phyloP scores from a whole-genome alignment of 1,140 invertebrate genomes.

The Orchestia grillus region DNA sequence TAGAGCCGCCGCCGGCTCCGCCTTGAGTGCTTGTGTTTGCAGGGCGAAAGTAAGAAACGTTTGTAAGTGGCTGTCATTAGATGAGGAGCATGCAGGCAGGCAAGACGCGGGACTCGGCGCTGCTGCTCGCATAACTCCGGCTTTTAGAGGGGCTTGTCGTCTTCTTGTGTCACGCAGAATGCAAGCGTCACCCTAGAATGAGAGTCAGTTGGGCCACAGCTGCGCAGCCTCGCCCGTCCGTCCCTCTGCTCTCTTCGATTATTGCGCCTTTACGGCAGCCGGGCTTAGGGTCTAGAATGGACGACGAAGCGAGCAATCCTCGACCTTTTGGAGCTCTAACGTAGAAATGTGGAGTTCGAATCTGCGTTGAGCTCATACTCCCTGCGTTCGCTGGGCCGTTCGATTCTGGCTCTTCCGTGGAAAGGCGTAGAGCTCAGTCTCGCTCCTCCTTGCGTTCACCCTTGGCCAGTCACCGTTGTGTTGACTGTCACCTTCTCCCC shows the following conservation, averaged over 20 bases:
- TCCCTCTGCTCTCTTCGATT: not conserved
- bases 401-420: not conserved
- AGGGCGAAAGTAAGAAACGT: constrained; percentile 46
- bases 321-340: not conserved
- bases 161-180: constrained; percentile 33
- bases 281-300: not conserved
- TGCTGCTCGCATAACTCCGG: constrained; percentile 43
- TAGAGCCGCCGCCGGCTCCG: not conserved
- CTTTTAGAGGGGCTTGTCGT: constrained; percentile 45
- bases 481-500: constrained; percentile 54
- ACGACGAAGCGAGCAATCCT: not conserved
- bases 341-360: not conserved
- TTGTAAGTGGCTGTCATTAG: constrained; percentile 56
- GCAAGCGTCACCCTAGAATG: constrained; percentile 46
- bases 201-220: constrained; percentile 26
- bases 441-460: not conserved
- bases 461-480: constrained; percentile 56
- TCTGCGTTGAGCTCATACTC: not conserved
- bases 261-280: constrained; percentile 20
- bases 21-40: constrained; percentile 26
- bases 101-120: constrained; percentile 40
- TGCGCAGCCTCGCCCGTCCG: constrained; percentile 26
- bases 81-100: constrained; percentile 56
- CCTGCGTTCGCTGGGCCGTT: not conserved
- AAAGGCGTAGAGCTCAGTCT: not conserved